A percentile compares a stretch with the other conserved stretches of the same genome.
phyloP scores from a whole-genome alignment of 2,888 invertebrate species.

The Lymantria dispar region DNA sequence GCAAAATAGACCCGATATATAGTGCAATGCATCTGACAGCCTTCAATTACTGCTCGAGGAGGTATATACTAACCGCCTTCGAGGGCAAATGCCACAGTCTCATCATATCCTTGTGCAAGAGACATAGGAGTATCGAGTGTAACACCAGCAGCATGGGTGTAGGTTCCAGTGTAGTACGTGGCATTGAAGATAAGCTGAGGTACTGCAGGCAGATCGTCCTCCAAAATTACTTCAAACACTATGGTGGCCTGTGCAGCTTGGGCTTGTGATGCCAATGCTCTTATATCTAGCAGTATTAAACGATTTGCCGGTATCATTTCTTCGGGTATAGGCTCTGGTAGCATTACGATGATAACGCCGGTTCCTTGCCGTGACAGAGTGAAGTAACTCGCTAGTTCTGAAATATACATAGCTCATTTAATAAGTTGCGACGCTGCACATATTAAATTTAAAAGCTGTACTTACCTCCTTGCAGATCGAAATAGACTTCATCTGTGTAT shows the following conservation, averaged over 20 bases:
- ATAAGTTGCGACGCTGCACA: too few species aligned
- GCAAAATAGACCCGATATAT: too few species aligned
- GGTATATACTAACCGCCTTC: slow-evolving; percentile 34
- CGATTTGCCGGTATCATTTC: slow-evolving; percentile 19
- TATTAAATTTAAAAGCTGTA: too few species aligned
- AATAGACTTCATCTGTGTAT: too few species aligned
- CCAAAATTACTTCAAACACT: slow-evolving; percentile 18
- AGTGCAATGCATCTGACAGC: slow-evolving; percentile 8
- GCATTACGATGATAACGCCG: slow-evolving; percentile 12
- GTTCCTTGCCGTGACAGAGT: slow-evolving; percentile 6
- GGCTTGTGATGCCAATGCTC: slow-evolving; percentile 21
- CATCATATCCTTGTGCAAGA: slow-evolving; percentile 33
- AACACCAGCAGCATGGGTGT: slow-evolving; percentile 25
- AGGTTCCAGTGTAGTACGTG: slow-evolving; percentile 39
- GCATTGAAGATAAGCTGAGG: slow-evolving; percentile 14
- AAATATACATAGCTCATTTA: not conserved
- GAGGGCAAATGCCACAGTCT: slow-evolving; percentile 29
- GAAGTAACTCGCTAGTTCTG: slow-evolving; percentile 24
- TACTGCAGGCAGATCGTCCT: slow-evolving; percentile 1
- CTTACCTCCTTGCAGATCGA: too few species aligned
- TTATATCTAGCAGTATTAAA: slow-evolving; percentile 26
- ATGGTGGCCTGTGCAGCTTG: slow-evolving; percentile 25
- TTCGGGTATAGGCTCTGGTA: slow-evolving; percentile 26
- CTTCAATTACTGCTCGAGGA: too few species aligned
- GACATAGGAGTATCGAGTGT: slow-evolving; percentile 27